Evolutionary conservation across 2,888 invertebrate genomes (phyloP), one percentile per base, ranked within the genome.

Genomic region (Aleiodes alternator): DNA sequence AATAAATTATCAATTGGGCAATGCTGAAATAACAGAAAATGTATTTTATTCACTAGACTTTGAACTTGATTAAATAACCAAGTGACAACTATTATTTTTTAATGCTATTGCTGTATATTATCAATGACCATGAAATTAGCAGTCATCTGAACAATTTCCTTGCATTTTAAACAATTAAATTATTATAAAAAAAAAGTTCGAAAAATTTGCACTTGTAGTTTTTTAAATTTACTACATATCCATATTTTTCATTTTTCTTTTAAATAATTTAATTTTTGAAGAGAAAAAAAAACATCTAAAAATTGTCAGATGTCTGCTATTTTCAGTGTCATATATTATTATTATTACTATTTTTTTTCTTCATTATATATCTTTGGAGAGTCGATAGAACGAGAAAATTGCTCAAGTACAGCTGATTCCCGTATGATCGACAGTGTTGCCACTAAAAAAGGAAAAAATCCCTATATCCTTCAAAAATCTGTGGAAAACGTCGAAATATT

Each of bases 401-500:
- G 57, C 48, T 9, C 14, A 51, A 31, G 16, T 76, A 85, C 87
- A 87, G 87, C 87, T 87, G 87, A 87, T 83, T 83, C 81, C 83
- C 87, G 87, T 85, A 87, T 87, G 87, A 87, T 87, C 84, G 83
- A 31, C 80, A 83, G 73, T 34, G 75, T 48, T 29, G 80, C 78
- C 84, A 87, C 86, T 84, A 4, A 55, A n/a, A 0, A 3, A 1
- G 6, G 48, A 64, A 68, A 70, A 80, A 76, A 76, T 69, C 72
- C 38, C 71, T 38, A 73, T n/a, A 12, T 29, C n/a, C 4, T 14
- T n/a, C 2, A 23, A 43, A 64, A 23, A 12, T 43, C n/a, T 53
- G 7, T 51, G 51, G 14, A 43, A 9, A 14, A 14, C 2, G 11
- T 14, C 31, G 7, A 53, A 14, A 69, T 51, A 48, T 61, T 53